Evolutionary conservation across 2,888 invertebrate species (phyloP), one percentile per base, ranked within the genome.

Genomic region (Aphidoletes aphidimyza): DNA sequence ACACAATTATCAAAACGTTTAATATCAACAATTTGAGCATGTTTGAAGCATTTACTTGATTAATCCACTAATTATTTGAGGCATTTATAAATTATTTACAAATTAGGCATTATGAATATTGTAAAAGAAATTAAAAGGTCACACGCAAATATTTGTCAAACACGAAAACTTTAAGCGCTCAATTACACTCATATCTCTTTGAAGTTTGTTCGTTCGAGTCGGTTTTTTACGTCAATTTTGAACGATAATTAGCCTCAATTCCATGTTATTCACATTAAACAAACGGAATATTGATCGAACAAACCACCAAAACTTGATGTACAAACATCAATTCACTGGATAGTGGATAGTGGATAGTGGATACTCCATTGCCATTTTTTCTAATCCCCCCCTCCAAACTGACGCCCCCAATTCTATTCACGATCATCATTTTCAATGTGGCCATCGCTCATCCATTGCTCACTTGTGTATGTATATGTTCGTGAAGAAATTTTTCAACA

Each of bases 121-220:
- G 69, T 30, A 69, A 69, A 69, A 69, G 69, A 69, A 69, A 69
- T 69, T 36, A 37, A 81, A 81, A 81, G 36, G 19, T 81, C 81
- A 81, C 81, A 81, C 81, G 81, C 81, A 81, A 81, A 81, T 81
- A 81, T 81, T 81, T 81, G 37, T 81, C 37, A 81, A 81, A 81
- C 81, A 81, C 81, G 81, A 81, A n/a, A 81, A 81, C 81, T 37
- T 37, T 81, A 37, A 81, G 81, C 81, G 81, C 81, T 81, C 81
- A 81, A 81, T 81, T 81, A 81, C 37, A 69, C 69, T 69, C n/a
- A n/a, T n/a, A 69, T 30, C 37, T 37, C 11, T 81, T 37, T 81
- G 30, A n/a, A n/a, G n/a, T n/a, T 78, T 78, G 78, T 78, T 37
- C n/a, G 34, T 78, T 17, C 6, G 2, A n/a, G n/a, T n/a, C n/a